A percentile compares a stretch with the other conserved stretches of the same genome.
phyloP scores from a whole-genome alignment of 2,888 invertebrate genomes.

The Drosophila quasianomalipes region DNA sequence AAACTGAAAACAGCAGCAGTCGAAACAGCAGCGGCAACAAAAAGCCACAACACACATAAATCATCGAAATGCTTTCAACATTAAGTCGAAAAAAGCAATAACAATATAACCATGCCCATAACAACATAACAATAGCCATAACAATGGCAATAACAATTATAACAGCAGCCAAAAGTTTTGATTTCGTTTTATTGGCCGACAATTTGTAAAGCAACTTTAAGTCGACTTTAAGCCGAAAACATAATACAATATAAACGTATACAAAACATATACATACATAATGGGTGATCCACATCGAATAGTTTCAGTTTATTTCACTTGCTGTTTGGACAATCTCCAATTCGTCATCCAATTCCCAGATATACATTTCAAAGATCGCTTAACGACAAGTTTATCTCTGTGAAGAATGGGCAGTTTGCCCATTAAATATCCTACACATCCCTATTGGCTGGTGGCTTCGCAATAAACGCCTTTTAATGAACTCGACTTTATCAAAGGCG shows the following conservation, averaged over 20 bases:
- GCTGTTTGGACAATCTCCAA: background rate
- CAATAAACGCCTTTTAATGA: constrained; percentile 7
- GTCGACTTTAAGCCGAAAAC: constrained; percentile 9
- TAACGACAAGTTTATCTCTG: background rate
- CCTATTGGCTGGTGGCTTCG: background rate
- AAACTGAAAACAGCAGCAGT: constrained; percentile 3
- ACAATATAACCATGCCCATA: constrained; percentile 38
- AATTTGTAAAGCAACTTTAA: constrained; percentile 48
- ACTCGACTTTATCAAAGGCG: constrained; percentile 5
- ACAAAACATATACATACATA: constrained; percentile 15
- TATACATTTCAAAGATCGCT: background rate
- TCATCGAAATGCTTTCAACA: constrained; percentile 56
- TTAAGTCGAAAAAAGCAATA: constrained; percentile 32
- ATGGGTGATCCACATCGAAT: constrained; percentile 13
- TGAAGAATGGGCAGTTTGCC: background rate
- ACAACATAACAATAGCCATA: constrained; percentile 34
- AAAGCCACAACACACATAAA: constrained; percentile 53
- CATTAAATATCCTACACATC: background rate
- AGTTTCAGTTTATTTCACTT: background rate
- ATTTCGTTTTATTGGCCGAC: constrained; percentile 49
- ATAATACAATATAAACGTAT: background rate
- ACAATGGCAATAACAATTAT: constrained; percentile 36
- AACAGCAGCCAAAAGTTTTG: constrained; percentile 29
- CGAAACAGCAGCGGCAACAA: constrained; percentile 13
- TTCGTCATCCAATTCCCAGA: background rate